Evolutionary conservation across 1,140 invertebrate genomes (phyloP).

Genomic region (Zophobas morio): DNA sequence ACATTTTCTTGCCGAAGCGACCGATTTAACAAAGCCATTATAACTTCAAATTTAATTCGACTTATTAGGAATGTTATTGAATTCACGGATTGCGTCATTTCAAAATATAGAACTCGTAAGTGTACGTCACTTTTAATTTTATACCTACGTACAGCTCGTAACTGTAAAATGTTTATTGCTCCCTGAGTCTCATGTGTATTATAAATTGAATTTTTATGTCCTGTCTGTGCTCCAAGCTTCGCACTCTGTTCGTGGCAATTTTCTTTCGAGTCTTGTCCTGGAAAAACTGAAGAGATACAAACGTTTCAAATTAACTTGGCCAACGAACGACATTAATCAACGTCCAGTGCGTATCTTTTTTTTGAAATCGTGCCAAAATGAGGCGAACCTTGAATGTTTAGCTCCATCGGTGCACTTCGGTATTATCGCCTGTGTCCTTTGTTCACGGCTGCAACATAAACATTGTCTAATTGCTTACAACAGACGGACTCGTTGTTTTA

Average conservation of each 20-base stretch:
- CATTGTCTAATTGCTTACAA: slow-evolving; percentile 9
- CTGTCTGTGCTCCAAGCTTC: background rate
- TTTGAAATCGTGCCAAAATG: slow-evolving; percentile 29
- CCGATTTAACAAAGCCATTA: background rate
- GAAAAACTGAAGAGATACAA: slow-evolving; percentile 21
- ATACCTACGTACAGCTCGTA: slow-evolving; percentile 1
- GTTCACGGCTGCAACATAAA: slow-evolving; percentile 11
- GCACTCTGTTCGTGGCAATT: background rate
- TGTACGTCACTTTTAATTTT: slow-evolving; percentile 31
- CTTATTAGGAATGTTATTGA: background rate
- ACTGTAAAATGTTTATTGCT: slow-evolving; percentile 30
- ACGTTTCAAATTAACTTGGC: slow-evolving; percentile 37
- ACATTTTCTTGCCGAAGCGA: background rate
- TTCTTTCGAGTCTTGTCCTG: slow-evolving; percentile 1
- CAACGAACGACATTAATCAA: slow-evolving; percentile 40
- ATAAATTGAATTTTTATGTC: slow-evolving; percentile 17
- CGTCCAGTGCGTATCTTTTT: slow-evolving; percentile 25
- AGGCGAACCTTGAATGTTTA: slow-evolving; percentile 19
- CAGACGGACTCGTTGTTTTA: background rate
- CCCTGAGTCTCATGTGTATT: background rate
- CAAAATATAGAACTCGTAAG: slow-evolving; percentile 24
- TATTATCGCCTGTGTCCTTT: slow-evolving; percentile 19
- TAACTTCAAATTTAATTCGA: background rate
- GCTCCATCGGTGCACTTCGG: background rate
- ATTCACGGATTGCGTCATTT: slow-evolving; percentile 4